Conservation (phyloP, 2,888 invertebrate genomes). For the Microctonus brassicae region DNA sequence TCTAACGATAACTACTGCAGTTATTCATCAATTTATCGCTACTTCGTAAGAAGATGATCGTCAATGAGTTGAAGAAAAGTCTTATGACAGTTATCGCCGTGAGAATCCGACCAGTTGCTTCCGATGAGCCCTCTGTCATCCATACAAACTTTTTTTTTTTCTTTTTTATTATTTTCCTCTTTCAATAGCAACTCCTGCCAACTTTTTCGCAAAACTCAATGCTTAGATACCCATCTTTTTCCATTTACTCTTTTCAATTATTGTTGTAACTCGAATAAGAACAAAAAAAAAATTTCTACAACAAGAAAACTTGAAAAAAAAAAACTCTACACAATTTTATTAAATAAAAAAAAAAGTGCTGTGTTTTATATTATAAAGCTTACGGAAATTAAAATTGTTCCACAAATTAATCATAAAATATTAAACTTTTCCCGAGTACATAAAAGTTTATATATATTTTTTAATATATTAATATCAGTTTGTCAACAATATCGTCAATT, state of each 20-base stretch:
- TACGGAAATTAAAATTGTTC: too few species aligned
- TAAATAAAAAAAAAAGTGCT: too few species aligned
- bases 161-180: not conserved
- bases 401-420: too few species aligned
- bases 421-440: too few species aligned
- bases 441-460: not conserved
- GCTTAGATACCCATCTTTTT: not conserved
- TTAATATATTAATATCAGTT: not conserved
- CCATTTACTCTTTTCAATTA: not conserved
- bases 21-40: not conserved
- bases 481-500: not conserved
- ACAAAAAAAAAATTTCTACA: not conserved
- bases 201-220: not conserved
- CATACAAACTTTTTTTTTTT: slow-evolving; percentile 37
- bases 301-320: not conserved
- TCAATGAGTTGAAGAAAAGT: slow-evolving; percentile 16
- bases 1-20: not conserved
- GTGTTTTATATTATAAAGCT: too few species aligned
- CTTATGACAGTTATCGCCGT: slow-evolving; percentile 38
- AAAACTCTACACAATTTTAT: not conserved
- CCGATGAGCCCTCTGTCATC: slow-evolving; percentile 27
- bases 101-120: slow-evolving; percentile 47
- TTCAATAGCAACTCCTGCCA: not conserved
- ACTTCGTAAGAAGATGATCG: slow-evolving; percentile 9
- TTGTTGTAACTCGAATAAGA: not conserved